These are phyloP conservation scores for Seira musarum DNA, from an alignment of 2,888 invertebrate species.

Conservation along the genomic window DNA sequence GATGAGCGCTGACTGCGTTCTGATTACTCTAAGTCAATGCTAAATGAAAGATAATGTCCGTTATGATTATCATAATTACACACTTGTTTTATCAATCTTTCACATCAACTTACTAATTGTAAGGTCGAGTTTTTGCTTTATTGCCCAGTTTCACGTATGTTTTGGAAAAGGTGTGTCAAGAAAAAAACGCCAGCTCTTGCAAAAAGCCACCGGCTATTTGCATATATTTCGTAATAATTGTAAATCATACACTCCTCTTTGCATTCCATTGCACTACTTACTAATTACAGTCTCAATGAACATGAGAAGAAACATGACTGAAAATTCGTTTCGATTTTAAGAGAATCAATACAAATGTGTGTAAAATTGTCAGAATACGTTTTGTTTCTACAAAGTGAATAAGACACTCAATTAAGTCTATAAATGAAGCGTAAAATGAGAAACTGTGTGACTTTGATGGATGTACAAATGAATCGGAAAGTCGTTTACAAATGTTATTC, in stretches of 20 bases:
- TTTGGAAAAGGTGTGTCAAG: neutral
- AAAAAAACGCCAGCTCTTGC: neutral
- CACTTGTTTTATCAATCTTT: neutral
- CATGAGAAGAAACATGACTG: neutral
- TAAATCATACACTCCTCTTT: too few relatives aligned
- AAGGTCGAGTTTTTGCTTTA: neutral
- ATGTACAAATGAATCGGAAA: neutral
- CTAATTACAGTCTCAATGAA: neutral
- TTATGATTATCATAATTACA: conserved; percentile 2
- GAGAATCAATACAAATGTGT: neutral
- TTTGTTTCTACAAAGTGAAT: neutral
- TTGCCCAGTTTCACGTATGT: neutral
- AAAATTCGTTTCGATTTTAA: neutral
- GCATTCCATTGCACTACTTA: neutral
- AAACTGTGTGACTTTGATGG: conserved; percentile 1
- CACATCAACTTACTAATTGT: neutral
- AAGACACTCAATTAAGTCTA: neutral
- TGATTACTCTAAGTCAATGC: neutral
- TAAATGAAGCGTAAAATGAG: conserved; percentile 7
- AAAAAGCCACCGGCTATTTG: neutral
- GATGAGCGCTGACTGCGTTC: too few relatives aligned
- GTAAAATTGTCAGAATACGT: neutral
- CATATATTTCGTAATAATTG: neutral
- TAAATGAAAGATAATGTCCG: neutral
- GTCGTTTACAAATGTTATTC: too few relatives aligned